These are phyloP conservation scores for Isichthys henryi DNA, from an alignment of 2,113 vertebrate species.

Conservation along the genomic window DNA sequence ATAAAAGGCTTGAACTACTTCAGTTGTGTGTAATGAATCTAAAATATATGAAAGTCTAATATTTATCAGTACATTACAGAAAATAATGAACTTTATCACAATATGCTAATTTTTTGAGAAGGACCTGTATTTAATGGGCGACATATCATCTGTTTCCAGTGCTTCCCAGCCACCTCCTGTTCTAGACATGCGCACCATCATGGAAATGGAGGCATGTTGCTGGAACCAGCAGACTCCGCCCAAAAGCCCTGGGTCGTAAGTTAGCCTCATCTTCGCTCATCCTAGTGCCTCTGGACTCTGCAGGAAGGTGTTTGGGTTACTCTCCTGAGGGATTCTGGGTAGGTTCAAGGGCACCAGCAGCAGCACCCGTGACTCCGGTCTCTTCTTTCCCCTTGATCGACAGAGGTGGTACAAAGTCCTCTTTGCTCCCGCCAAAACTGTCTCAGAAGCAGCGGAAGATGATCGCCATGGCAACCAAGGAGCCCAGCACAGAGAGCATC, in stretches of 20 bases:
- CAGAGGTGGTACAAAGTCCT: slow-evolving; percentile 57
- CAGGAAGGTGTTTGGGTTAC: not conserved
- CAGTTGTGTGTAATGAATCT: too few relatives aligned
- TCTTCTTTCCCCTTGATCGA: slow-evolving; percentile 15
- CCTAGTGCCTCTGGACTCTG: not conserved
- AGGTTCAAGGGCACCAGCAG: not conserved
- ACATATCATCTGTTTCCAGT: slow-evolving; percentile 44
- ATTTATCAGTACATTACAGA: too few relatives aligned
- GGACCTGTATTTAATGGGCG: too few relatives aligned
- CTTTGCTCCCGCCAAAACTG: slow-evolving; percentile 68
- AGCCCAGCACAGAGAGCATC: slow-evolving; percentile 58
- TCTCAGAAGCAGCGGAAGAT: slow-evolving; percentile 97
- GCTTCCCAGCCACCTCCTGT: slow-evolving; percentile 67
- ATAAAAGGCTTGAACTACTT: too few relatives aligned
- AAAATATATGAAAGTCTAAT: too few relatives aligned
- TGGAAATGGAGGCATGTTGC: slow-evolving; percentile 89
- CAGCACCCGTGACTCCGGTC: not conserved
- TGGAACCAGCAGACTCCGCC: slow-evolving; percentile 69
- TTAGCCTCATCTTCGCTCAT: not conserved
- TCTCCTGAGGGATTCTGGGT: not conserved
- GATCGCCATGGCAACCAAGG: slow-evolving; percentile 81
- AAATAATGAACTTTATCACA: too few relatives aligned
- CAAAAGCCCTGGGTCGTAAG: slow-evolving; percentile 65
- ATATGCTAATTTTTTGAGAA: too few relatives aligned
- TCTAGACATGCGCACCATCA: slow-evolving; percentile 86